Conservation (phyloP, 2,888 invertebrate species). For the Chromoteleia sp. region DNA sequence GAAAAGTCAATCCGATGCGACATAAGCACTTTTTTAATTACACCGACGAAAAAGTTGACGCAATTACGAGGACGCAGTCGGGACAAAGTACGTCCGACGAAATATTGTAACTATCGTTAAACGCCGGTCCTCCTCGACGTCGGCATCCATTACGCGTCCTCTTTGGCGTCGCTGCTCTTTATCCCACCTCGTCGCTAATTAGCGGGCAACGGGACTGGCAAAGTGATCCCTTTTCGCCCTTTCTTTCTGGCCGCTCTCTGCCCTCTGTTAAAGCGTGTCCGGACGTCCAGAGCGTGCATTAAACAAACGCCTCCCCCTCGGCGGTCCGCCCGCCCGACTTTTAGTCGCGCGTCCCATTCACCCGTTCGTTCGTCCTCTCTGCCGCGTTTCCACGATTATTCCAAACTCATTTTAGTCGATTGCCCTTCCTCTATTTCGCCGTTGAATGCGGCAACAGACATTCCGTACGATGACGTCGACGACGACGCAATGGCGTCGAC, state of each 20-base stretch:
- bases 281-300: conserved; percentile 49
- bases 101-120: conserved; percentile 55
- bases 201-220: conserved; percentile 72
- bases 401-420: conserved; percentile 61
- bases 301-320: conserved; percentile 51
- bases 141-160: conserved; percentile 77
- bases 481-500: conserved; percentile 50
- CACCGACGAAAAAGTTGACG: conserved; percentile 49
- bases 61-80: conserved; percentile 22
- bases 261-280: conserved; percentile 38
- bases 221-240: conserved; percentile 40
- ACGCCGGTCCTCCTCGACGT: conserved; percentile 72
- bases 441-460: conserved; percentile 47
- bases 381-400: conserved; percentile 58
- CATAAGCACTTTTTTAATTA: conserved; percentile 56
- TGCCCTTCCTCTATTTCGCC: conserved; percentile 38
- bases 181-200: conserved; percentile 82
- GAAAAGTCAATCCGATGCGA: no score
- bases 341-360: conserved; percentile 47
- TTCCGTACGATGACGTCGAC: conserved; percentile 36
- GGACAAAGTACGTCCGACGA: conserved; percentile 27
- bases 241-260: conserved; percentile 29
- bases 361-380: conserved; percentile 24
- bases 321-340: conserved; percentile 25
- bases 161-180: conserved; percentile 74